Conservation (phyloP, 2,113 vertebrate species). For the Ivindomyrus marchei region DNA sequence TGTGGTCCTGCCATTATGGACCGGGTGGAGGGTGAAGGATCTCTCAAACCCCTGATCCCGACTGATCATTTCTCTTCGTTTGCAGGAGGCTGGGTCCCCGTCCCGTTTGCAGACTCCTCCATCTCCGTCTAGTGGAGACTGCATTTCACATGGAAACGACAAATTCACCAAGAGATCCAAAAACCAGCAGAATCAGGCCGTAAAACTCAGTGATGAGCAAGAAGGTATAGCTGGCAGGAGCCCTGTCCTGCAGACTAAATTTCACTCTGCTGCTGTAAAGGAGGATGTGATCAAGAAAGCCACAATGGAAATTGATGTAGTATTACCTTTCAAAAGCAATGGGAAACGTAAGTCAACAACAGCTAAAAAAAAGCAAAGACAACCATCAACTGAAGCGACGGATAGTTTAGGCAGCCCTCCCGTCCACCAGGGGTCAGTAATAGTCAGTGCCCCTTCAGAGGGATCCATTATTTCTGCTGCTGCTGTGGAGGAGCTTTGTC, state of each 20-base stretch:
- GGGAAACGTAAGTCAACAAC: slow-evolving; percentile 36
- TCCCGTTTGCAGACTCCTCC: not conserved
- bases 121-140: not conserved
- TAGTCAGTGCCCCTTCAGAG: slow-evolving; percentile 44
- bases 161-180: slow-evolving; percentile 40
- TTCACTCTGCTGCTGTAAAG: slow-evolving; percentile 31
- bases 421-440: slow-evolving; percentile 14
- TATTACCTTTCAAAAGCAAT: slow-evolving; percentile 19
- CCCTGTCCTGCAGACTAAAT: not conserved
- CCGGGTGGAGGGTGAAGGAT: not conserved
- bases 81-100: slow-evolving; percentile 2
- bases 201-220: not conserved
- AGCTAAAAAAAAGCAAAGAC: slow-evolving; percentile 30
- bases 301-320: not conserved
- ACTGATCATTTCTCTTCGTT: not conserved
- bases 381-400: not conserved
- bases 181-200: slow-evolving; percentile 42
- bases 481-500: slow-evolving; percentile 53
- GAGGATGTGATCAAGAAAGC: slow-evolving; percentile 35
- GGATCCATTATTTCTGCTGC: slow-evolving; percentile 56
- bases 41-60: not conserved
- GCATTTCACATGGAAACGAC: slow-evolving; percentile 18
- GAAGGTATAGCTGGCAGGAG: not conserved
- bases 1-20: not conserved
- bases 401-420: not conserved